Evolutionary conservation across 1,140 invertebrate genomes (phyloP), one percentile per base, ranked within the genome.

Genomic region (Caerostris extrusa): DNA sequence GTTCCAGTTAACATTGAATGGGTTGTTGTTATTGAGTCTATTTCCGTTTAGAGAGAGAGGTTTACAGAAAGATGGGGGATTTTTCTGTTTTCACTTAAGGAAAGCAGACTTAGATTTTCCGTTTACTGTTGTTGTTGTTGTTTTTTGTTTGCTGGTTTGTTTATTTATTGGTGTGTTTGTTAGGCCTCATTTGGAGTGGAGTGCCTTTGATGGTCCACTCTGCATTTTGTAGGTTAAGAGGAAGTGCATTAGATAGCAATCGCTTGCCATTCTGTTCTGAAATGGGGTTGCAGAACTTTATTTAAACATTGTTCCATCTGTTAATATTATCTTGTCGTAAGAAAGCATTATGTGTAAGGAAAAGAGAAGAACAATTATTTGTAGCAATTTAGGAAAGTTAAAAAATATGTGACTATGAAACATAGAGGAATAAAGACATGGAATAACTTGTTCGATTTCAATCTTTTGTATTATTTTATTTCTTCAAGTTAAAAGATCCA

Each of bases 1-100:
- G 85, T 87, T 64, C 85, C 34, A 87, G 85, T 87, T 87, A 87
- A 64, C 85, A 87, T 77, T 60, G 82, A 85, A 58, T 57, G 56
- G 82, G 3, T 19, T 5, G 7, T 34, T 85, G 82, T 34, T 57
- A 58, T 85, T 85, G 82, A 5, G 82, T 57, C 55, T 56, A 58
- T 85, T 85, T 85, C 82, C 57, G n/a, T 77, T 53, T 53, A 50
- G 34, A 17, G 61, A 14, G 12, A 64, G n/a, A 34, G 34, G 34
- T 77, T 77, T 77, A 53, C 6, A 8, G 19, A 34, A 34, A 50
- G 69, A 34, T 71, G 69, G 69, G 34, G 69, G 69, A 8, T 12
- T 77, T 77, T 77, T 50, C 34, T 34, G 12, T 53, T 77, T 77
- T 77, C 71, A 77, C 71, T 53, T 77, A 77, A 77, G 71, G 12